A percentile compares a stretch with the other conserved stretches of the same genome.
phyloP scores from a whole-genome alignment of 53 echinoderm and acorn worm genomes.

The Luidia sarsii region DNA sequence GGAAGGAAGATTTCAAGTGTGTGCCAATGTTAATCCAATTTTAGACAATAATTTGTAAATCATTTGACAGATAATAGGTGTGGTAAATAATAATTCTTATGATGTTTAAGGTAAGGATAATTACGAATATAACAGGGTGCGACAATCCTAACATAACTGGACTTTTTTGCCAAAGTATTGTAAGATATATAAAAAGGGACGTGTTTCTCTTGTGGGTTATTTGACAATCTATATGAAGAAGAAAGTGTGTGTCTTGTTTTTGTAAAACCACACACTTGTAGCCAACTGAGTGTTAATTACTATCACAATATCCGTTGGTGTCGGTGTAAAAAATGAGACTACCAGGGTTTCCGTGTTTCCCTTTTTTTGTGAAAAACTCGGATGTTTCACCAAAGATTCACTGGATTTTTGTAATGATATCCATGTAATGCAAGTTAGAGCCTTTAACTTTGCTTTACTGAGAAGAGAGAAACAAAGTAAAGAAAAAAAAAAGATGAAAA shows the following conservation, averaged over 20 bases:
- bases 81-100: slow-evolving; percentile 47
- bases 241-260: slow-evolving; percentile 34
- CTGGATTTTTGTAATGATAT: slow-evolving; percentile 49
- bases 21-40: slow-evolving; percentile 56
- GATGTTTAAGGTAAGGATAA: slow-evolving; percentile 35
- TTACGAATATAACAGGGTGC: slow-evolving; percentile 37
- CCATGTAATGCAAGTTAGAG: slow-evolving; percentile 51
- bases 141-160: slow-evolving; percentile 38
- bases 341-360: slow-evolving; percentile 60
- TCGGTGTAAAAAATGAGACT: slow-evolving; percentile 21
- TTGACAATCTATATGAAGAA: neutral
- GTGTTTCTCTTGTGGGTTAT: slow-evolving; percentile 40
- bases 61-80: slow-evolving; percentile 33
- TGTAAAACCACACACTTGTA: slow-evolving; percentile 13
- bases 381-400: slow-evolving; percentile 60
- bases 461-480: neutral
- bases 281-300: slow-evolving; percentile 4
- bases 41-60: slow-evolving; percentile 58
- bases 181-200: slow-evolving; percentile 45
- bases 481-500: slow-evolving; percentile 15
- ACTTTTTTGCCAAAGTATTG: slow-evolving; percentile 60
- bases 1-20: slow-evolving; percentile 36
- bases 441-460: slow-evolving; percentile 44
- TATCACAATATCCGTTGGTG: neutral
- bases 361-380: slow-evolving; percentile 54